Evolutionary conservation across 2,888 invertebrate species (phyloP), one percentile per base, ranked within the genome.

Genomic region (Seira ritae): DNA sequence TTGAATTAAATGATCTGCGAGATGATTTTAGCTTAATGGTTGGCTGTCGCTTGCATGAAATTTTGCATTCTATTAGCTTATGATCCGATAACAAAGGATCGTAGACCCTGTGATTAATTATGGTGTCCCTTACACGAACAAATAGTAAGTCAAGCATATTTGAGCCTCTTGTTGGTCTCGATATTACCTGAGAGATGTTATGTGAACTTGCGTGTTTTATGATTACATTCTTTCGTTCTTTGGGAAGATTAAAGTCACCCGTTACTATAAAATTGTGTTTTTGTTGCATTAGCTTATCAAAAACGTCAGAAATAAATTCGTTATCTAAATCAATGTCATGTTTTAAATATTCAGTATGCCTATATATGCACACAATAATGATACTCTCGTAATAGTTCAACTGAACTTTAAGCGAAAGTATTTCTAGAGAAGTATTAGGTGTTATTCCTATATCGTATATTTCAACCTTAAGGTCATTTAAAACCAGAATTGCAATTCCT

Each of bases 201-300:
- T n/a, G n/a, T n/a, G n/a, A n/a, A n/a, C n/a, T n/a, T n/a, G n/a
- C n/a, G n/a, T n/a, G n/a, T n/a, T n/a, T n/a, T n/a, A n/a, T n/a
- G n/a, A n/a, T n/a, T n/a, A n/a, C n/a, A n/a, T n/a, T n/a, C n/a
- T n/a, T n/a, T n/a, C n/a, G n/a, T n/a, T n/a, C n/a, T n/a, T n/a
- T n/a, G n/a, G n/a, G n/a, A n/a, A 31, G 37, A 31, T 68, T 68
- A 17, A 68, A 68, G 17, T 68, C 68, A 68, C 68, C 68, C 3
- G 20, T n/a, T 3, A 31, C 31, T 10, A 23, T 19, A 22, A 68
- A 68, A 23, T 24, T 68, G 1, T 10, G 4, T 8, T 37, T 37
- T 31, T 4, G 8, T 24, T 68, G 17, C 23, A 23, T 31, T 1
- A 68, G 37, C 3, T 1, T 10, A 8, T 68, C 23, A 68, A 23